phyloP scores from a whole-genome alignment of 2,113 vertebrate genomes.

The Coryphaenoides rupestris region DNA sequence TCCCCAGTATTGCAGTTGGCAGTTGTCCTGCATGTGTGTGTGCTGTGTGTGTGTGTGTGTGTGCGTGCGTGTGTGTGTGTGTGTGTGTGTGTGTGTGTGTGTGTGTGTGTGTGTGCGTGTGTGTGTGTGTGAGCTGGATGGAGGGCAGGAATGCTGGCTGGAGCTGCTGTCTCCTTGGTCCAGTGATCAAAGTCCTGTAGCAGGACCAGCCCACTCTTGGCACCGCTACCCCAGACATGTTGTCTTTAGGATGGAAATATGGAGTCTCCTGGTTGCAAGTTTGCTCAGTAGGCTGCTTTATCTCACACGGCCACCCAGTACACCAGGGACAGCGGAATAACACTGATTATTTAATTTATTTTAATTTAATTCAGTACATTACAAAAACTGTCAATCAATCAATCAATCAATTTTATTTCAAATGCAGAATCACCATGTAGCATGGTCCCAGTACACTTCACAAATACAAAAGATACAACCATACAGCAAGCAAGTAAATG shows the following conservation, averaged over 20 bases:
- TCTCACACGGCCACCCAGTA: conserved; percentile 19
- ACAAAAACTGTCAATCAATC: too few species aligned
- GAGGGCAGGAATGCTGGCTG: conserved; percentile 40
- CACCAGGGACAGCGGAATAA: conserved; percentile 16
- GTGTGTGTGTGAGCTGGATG: conserved; percentile 37
- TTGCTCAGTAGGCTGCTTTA: conserved; percentile 28
- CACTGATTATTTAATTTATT: too few species aligned
- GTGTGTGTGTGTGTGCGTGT: conserved; percentile 44
- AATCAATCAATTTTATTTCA: too few species aligned
- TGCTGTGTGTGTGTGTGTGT: conserved; percentile 44
- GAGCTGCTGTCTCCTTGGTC: conserved; percentile 53
- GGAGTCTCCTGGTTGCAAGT: conserved; percentile 43
- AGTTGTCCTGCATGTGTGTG: too few species aligned
- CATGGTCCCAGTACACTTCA: too few species aligned
- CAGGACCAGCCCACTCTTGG: conserved; percentile 42
- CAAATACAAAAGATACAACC: too few species aligned
- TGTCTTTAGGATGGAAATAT: too few species aligned
- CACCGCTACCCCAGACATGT: neutral
- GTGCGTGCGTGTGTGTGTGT: conserved; percentile 33
- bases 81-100: conserved; percentile 39
- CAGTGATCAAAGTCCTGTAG: conserved; percentile 59
- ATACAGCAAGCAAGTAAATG: too few species aligned
- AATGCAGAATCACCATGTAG: too few species aligned
- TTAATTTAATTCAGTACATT: too few species aligned
- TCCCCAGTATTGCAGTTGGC: too few species aligned